A percentile compares a stretch with the other conserved stretches of the same genome.
These are phyloP conservation scores for Heterodera schachtii DNA, from an alignment of 1,140 invertebrate species.

Conservation along the genomic window DNA sequence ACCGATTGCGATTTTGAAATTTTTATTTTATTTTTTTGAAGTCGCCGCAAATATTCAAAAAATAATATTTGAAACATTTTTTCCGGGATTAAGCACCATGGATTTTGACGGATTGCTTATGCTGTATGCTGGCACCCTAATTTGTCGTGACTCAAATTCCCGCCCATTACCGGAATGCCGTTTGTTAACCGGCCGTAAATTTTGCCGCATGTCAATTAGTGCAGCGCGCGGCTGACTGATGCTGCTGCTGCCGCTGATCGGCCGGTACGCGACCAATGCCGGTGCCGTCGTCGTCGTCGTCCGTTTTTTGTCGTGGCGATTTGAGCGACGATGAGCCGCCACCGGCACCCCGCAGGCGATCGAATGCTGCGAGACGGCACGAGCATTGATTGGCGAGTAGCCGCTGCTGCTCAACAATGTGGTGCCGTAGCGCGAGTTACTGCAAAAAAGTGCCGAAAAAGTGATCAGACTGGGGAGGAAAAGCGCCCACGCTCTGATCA, in stretches of 20 bases:
- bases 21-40: too few relatives aligned
- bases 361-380: constrained; percentile 7
- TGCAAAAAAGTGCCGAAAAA: background rate
- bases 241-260: constrained; percentile 1
- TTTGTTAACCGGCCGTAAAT: constrained; percentile 34
- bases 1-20: too few relatives aligned
- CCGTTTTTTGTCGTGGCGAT: background rate
- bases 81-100: too few relatives aligned
- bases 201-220: constrained; percentile 36
- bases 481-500: constrained; percentile 2
- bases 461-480: background rate
- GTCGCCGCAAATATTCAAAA: too few relatives aligned
- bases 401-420: background rate
- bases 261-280: constrained; percentile 3
- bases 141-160: too few relatives aligned
- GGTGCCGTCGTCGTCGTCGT: background rate
- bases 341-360: background rate
- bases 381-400: background rate
- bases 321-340: background rate
- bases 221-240: constrained; percentile 25
- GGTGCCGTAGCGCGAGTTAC: constrained; percentile 10
- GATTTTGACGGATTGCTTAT: too few relatives aligned
- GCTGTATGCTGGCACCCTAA: too few relatives aligned
- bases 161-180: constrained; percentile 20
- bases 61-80: too few relatives aligned